Evolutionary conservation across 1,140 invertebrate genomes (phyloP), one percentile per base, ranked within the genome.

Genomic region (Trachelipus rathkii): DNA sequence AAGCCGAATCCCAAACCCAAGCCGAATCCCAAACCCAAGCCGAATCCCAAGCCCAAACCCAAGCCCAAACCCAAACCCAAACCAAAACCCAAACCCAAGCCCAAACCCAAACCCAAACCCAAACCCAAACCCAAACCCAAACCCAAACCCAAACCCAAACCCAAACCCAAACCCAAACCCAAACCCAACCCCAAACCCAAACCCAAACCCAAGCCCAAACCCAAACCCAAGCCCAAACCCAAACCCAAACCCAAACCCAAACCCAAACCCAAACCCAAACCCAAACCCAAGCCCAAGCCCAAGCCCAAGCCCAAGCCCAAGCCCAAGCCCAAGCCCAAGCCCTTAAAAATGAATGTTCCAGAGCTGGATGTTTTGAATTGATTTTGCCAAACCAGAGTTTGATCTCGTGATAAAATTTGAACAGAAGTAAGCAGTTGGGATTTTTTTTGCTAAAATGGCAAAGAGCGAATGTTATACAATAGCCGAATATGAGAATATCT

Each of bases 1-100:
- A 60, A 60, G 11, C n/a, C n/a, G n/a, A 60, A 60, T 60, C 53
- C 53, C 11, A 60, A 73, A n/a, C n/a, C n/a, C n/a, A n/a, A n/a
- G n/a, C n/a, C n/a, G n/a, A n/a, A n/a, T n/a, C n/a, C n/a, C n/a
- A n/a, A 73, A 72, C 66, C 24, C 10, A 75, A 75, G 71, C 73
- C 44, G 15, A 50, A 75, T 10, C 71, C 73, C 44, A 75, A 75
- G 23, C 73, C 73, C 10, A 50, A 11, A 19, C 73, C 44, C 13
- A 75, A 75, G 71, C 23, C 73, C 44, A 50, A 75, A 75, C 73
- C 73, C 10, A 75, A 72, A 72, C n/a, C n/a, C n/a, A n/a, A n/a
- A n/a, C n/a, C n/a, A n/a, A n/a, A n/a, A n/a, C n/a, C n/a, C n/a
- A n/a, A 75, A 50, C 24, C 19, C 50, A 71, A 71, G 19, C 21